phyloP scores from a whole-genome alignment of 2,888 invertebrate genomes.

The Leptopilina drosophilae region DNA sequence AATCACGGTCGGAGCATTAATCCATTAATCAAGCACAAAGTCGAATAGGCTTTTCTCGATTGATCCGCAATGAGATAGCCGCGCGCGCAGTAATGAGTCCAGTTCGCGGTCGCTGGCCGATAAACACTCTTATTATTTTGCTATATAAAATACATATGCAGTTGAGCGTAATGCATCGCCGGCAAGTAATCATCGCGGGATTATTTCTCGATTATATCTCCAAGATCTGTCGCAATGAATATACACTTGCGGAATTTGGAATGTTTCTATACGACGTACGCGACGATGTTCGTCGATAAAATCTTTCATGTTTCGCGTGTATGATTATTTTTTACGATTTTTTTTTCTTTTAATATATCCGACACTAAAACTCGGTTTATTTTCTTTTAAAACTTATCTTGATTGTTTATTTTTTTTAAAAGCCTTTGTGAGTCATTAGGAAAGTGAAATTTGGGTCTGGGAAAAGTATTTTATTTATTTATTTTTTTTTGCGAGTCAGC shows the following conservation, averaged over 20 bases:
- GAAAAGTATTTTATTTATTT: no score
- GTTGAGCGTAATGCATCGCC: conserved; percentile 39
- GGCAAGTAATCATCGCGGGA: conserved; percentile 43
- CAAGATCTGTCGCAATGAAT: conserved; percentile 53
- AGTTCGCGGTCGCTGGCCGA: conserved; percentile 55
- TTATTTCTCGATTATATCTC: conserved; percentile 54
- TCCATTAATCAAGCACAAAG: conserved; percentile 73
- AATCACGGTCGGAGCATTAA: conserved; percentile 55
- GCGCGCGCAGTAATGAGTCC: conserved; percentile 70
- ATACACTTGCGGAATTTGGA: conserved; percentile 21
- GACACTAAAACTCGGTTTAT: not conserved
- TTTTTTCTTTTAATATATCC: not conserved
- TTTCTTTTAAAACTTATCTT: not conserved
- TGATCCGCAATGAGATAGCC: conserved; percentile 71
- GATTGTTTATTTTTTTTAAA: not conserved
- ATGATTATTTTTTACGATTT: conserved; percentile 15
- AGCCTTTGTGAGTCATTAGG: not conserved
- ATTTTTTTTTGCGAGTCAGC: no score
- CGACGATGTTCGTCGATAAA: not conserved
- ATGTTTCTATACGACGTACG: not conserved
- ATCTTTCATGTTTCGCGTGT: conserved; percentile 17
- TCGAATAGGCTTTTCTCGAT: conserved; percentile 65
- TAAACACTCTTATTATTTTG: conserved; percentile 55
- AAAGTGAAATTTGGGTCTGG: conserved; percentile 1
- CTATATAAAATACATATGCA: conserved; percentile 5